These are phyloP conservation scores for Pterobdella sp. DNA, from an alignment of 2,888 invertebrate species.

Conservation along the genomic window DNA sequence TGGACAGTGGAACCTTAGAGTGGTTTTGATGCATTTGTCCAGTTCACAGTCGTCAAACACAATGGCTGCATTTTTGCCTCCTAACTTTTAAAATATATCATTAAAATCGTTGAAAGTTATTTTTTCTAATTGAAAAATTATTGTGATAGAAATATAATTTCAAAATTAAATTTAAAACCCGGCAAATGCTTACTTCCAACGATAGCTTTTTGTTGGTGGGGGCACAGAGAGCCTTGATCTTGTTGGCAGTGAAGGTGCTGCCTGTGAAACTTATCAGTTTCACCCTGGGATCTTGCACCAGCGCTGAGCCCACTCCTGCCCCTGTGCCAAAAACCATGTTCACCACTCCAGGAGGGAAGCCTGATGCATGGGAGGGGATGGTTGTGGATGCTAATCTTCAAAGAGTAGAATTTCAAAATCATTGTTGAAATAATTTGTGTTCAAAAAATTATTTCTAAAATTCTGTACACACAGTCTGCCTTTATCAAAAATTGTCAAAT, in stretches of 20 bases:
- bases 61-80: constrained; percentile 57
- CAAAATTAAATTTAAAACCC: background rate
- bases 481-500: no score
- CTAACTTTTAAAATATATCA: constrained; percentile 48
- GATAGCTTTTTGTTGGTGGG: constrained; percentile 55
- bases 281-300: constrained; percentile 55
- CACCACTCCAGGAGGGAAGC: constrained; percentile 37
- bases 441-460: no score
- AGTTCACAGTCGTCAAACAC: constrained; percentile 55
- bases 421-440: no score
- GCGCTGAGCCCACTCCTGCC: constrained; percentile 52
- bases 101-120: no score
- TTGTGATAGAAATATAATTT: no score
- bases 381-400: no score
- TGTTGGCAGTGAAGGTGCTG: constrained; percentile 52
- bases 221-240: constrained; percentile 49
- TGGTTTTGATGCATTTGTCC: constrained; percentile 43
- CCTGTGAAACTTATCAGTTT: constrained; percentile 57
- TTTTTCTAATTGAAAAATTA: no score
- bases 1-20: constrained; percentile 23
- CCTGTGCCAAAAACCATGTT: constrained; percentile 55
- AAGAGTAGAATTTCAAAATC: no score
- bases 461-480: no score
- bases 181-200: constrained; percentile 51
- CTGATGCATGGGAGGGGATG: no score